phyloP scores from a whole-genome alignment of 2,888 invertebrate species.

The Aelia acuminata region DNA sequence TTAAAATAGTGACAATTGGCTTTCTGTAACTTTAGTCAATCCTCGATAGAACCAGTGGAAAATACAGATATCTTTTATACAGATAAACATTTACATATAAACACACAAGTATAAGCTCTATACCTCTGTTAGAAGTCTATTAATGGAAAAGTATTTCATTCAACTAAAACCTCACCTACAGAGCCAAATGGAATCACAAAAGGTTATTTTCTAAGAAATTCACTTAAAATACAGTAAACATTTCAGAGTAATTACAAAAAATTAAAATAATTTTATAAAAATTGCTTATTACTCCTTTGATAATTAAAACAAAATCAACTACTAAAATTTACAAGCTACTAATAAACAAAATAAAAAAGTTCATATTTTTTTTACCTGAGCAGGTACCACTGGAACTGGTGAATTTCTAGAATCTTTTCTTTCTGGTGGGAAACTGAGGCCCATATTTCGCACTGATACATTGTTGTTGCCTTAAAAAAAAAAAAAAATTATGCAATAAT shows the following conservation, averaged over 20 bases:
- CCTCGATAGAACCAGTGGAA: neutral
- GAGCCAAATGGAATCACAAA: too few relatives aligned
- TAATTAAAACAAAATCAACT: neutral
- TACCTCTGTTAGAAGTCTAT: neutral
- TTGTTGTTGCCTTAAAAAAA: constrained; percentile 61
- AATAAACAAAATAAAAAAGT: too few relatives aligned
- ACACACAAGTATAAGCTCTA: too few relatives aligned
- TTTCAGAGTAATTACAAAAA: too few relatives aligned
- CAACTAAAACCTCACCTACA: neutral
- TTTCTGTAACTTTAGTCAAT: neutral
- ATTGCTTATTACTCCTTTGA: neutral
- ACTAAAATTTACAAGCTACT: neutral
- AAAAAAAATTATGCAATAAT: constrained; percentile 3
- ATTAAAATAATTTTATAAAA: too few relatives aligned
- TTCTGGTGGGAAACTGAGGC: constrained; percentile 60
- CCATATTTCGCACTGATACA: constrained; percentile 60
- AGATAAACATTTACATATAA: too few relatives aligned
- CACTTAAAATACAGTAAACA: too few relatives aligned
- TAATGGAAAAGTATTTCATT: neutral
- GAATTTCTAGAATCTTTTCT: constrained; percentile 66
- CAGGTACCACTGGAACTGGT: constrained; percentile 64
- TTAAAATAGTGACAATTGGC: neutral
- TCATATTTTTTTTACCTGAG: constrained; percentile 57
- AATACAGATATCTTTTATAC: neutral
- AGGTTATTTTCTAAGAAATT: too few relatives aligned